Evolutionary conservation across 2,888 invertebrate genomes (phyloP).

Genomic region (Chymomyza amoena): DNA sequence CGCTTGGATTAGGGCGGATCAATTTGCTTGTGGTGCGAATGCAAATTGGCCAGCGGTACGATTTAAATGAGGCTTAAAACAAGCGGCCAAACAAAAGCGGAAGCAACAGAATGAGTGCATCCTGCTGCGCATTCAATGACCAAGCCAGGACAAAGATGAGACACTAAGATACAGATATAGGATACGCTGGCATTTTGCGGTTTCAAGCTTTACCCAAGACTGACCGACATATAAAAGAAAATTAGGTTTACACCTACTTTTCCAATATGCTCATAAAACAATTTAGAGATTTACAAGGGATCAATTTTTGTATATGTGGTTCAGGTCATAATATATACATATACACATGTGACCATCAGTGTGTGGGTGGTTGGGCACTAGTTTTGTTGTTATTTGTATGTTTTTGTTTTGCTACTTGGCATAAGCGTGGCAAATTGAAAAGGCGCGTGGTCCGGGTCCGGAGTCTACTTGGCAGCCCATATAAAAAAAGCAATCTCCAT

Average conservation of each 20-base stretch:
- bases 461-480: neutral
- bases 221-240: constrained; percentile 55
- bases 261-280: constrained; percentile 68
- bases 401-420: constrained; percentile 4
- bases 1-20: constrained; percentile 72
- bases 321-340: constrained; percentile 3
- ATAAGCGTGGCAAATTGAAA: constrained; percentile 8
- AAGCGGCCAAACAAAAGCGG: constrained; percentile 54
- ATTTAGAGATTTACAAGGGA: constrained; percentile 67
- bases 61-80: constrained; percentile 67
- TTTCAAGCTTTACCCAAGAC: constrained; percentile 31
- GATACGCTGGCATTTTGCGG: constrained; percentile 39
- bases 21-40: constrained; percentile 76
- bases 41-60: constrained; percentile 72
- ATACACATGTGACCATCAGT: neutral
- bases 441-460: neutral
- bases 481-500: neutral
- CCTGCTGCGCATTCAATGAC: constrained; percentile 36
- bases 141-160: constrained; percentile 34
- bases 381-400: neutral
- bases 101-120: constrained; percentile 39
- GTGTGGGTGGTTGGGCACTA: constrained; percentile 3
- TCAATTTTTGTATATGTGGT: constrained; percentile 51
- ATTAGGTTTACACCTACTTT: constrained; percentile 69
- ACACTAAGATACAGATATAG: neutral